A percentile compares a stretch with the other conserved stretches of the same genome.
Conservation (phyloP, 2,888 invertebrate genomes). For the Melanotus villosus region DNA sequence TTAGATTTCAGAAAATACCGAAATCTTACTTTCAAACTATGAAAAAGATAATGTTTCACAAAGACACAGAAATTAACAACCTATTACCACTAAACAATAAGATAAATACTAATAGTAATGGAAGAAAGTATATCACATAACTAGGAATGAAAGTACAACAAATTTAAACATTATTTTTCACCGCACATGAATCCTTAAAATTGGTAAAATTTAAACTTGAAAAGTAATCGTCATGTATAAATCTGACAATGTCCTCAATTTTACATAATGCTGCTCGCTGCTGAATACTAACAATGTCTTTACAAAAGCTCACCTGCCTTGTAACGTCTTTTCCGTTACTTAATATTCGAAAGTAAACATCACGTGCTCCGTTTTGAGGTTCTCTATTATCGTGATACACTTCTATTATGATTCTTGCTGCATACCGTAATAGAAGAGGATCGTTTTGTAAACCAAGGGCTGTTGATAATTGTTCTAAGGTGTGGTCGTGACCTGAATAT, state of each 20-base stretch:
- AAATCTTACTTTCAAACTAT: no score
- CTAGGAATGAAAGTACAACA: slow-evolving; percentile 11
- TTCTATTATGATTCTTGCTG: slow-evolving; percentile 89
- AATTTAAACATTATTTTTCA: slow-evolving; percentile 5
- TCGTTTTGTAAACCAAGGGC: slow-evolving; percentile 81
- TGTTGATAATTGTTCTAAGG: slow-evolving; percentile 85
- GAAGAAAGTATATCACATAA: slow-evolving; percentile 22
- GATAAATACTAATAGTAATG: not conserved
- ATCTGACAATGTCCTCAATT: slow-evolving; percentile 89
- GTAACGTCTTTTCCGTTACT: slow-evolving; percentile 92
- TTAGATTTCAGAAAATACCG: no score
- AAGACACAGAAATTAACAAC: no score
- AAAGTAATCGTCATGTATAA: slow-evolving; percentile 91
- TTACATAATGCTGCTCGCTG: slow-evolving; percentile 79
- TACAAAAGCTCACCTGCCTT: slow-evolving; percentile 85
- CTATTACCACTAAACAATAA: not conserved
- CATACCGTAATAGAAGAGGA: slow-evolving; percentile 85
- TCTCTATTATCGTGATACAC: slow-evolving; percentile 81
- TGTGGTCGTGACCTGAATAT: slow-evolving; percentile 92
- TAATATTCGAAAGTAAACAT: slow-evolving; percentile 86
- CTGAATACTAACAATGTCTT: slow-evolving; percentile 71
- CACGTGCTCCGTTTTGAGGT: slow-evolving; percentile 68
- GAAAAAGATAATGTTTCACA: no score
- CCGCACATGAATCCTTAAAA: slow-evolving; percentile 85
- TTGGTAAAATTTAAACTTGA: slow-evolving; percentile 87